Evolutionary conservation across 2,888 invertebrate species (phyloP).

Genomic region (Andrena fulva): DNA sequence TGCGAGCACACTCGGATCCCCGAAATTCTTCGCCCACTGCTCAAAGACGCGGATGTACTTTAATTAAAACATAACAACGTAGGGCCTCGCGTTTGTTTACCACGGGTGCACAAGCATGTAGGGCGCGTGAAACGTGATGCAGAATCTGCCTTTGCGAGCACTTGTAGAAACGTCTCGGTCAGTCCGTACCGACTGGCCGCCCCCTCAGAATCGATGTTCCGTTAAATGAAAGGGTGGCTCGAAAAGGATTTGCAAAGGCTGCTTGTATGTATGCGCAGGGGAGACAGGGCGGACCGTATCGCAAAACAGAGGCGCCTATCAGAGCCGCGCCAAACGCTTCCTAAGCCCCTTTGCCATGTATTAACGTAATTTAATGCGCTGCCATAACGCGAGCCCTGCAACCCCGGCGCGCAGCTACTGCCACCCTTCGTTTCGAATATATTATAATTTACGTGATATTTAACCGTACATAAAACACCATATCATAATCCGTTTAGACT

Average conservation of each 20-base stretch:
- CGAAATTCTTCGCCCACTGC: conserved; percentile 4
- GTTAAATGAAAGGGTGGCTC: conserved; percentile 56
- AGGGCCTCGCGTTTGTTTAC: background rate
- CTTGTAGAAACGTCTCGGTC: conserved; percentile 13
- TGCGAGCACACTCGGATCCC: background rate
- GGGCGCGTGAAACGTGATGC: background rate
- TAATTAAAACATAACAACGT: background rate
- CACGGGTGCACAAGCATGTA: background rate
- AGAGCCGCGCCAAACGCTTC: conserved; percentile 29
- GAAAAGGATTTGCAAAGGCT: conserved; percentile 37
- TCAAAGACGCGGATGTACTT: background rate
- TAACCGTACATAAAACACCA: too few relatives aligned
- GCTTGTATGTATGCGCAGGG: conserved; percentile 2
- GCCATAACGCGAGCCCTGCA: conserved; percentile 15
- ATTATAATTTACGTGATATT: background rate
- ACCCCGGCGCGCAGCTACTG: background rate
- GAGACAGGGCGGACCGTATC: conserved; percentile 11
- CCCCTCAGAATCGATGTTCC: conserved; percentile 55
- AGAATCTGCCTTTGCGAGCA: background rate
- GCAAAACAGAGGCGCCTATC: conserved; percentile 36
- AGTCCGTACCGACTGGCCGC: conserved; percentile 19
- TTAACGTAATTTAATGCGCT: conserved; percentile 48
- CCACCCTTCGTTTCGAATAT: background rate
- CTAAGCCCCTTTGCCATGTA: conserved; percentile 27
- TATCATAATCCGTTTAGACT: too few relatives aligned